A percentile compares a stretch with the other conserved stretches of the same genome.
Conservation (phyloP, 2,797 vertebrate genomes). For the Gambelia wislizenii region DNA sequence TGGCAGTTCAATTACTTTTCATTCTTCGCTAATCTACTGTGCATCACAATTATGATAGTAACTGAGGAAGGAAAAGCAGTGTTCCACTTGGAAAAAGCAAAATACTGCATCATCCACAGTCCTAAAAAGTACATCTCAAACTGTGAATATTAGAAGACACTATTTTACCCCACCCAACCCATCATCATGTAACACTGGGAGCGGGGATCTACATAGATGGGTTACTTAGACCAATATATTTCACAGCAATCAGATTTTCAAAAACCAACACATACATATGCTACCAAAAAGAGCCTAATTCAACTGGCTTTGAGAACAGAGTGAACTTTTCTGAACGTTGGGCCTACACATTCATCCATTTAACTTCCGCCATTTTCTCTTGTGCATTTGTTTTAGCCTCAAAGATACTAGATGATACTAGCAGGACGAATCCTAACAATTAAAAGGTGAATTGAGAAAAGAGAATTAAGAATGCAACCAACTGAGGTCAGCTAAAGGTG, state of each 20-base stretch:
- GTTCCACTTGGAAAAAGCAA: constrained; percentile 58
- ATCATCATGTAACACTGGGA: constrained; percentile 69
- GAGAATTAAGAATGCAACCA: constrained; percentile 6
- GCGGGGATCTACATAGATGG: constrained; percentile 52
- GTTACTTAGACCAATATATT: constrained; percentile 51
- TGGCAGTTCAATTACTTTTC: constrained; percentile 53
- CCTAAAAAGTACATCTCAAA: constrained; percentile 71
- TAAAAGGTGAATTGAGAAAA: constrained; percentile 34
- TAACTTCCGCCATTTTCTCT: constrained; percentile 45
- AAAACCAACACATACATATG: constrained; percentile 35
- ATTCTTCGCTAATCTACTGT: constrained; percentile 37
- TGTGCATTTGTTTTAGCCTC: constrained; percentile 66
- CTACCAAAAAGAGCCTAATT: constrained; percentile 13
- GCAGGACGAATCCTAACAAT: constrained; percentile 38
- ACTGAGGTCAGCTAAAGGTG: constrained; percentile 4
- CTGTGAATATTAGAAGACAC: constrained; percentile 59
- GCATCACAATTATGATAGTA: constrained; percentile 43
- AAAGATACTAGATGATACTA: constrained; percentile 52
- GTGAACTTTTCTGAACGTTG: constrained; percentile 28
- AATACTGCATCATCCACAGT: constrained; percentile 71
- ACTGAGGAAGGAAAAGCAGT: constrained; percentile 61
- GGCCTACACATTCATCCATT: background rate
- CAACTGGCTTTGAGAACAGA: constrained; percentile 51
- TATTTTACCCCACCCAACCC: background rate
- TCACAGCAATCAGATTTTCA: constrained; percentile 16